Evolutionary conservation across 2,888 invertebrate genomes (phyloP).

Genomic region (Mimumesa dahlbomi): DNA sequence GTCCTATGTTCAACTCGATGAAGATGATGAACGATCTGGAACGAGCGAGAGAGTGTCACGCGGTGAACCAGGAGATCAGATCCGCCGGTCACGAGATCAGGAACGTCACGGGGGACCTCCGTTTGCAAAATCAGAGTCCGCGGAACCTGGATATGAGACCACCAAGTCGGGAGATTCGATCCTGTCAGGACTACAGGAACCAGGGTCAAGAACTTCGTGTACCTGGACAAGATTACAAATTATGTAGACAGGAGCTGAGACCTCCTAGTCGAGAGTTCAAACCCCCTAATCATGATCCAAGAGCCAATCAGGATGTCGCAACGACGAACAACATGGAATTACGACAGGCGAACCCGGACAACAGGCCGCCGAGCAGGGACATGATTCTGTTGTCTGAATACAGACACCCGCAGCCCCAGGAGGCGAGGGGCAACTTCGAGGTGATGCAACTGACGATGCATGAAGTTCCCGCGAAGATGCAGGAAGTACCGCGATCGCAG

Average conservation of each 20-base stretch:
- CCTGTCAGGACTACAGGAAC: conserved; percentile 52
- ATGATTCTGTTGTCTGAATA: conserved; percentile 59
- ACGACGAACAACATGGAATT: conserved; percentile 46
- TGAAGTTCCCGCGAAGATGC: conserved; percentile 61
- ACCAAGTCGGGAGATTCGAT: conserved; percentile 55
- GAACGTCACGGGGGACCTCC: conserved; percentile 49
- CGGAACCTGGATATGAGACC: conserved; percentile 59
- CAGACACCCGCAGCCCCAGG: conserved; percentile 51
- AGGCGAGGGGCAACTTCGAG: conserved; percentile 58
- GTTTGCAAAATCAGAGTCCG: conserved; percentile 62
- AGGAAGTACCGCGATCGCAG: conserved; percentile 56
- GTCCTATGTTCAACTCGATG: conserved; percentile 60
- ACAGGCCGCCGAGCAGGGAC: conserved; percentile 63
- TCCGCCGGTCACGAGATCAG: conserved; percentile 59
- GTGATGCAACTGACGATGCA: conserved; percentile 58
- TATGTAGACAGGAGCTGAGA: conserved; percentile 61
- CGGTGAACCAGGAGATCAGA: conserved; percentile 51
- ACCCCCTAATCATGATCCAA: conserved; percentile 54
- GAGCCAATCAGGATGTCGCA: conserved; percentile 50
- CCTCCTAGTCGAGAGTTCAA: conserved; percentile 69
- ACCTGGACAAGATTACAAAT: conserved; percentile 56
- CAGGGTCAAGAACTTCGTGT: conserved; percentile 62
- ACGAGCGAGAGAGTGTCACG: conserved; percentile 53
- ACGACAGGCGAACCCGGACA: conserved; percentile 48
- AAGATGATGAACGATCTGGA: conserved; percentile 65